Conservation (phyloP, 2,888 invertebrate genomes). For the Sisyra terminalis region DNA sequence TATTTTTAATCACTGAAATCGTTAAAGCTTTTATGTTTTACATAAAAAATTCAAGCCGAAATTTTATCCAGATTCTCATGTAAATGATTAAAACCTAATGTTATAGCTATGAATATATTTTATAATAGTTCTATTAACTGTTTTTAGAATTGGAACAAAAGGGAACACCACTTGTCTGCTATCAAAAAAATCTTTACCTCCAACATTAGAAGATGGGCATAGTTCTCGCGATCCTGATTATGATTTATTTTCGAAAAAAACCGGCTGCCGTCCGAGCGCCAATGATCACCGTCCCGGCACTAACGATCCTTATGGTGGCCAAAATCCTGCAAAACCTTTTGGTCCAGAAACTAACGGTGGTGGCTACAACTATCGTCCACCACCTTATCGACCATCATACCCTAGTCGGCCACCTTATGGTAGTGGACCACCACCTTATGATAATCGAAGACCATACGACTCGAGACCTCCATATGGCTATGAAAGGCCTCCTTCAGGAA, state of each 20-base stretch:
- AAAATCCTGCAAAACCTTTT: not conserved
- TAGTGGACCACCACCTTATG: not conserved
- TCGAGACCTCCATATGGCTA: not conserved
- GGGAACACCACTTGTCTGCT: slow-evolving; percentile 45
- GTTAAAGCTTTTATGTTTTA: too few species aligned
- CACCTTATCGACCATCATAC: not conserved
- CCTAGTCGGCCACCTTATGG: slow-evolving; percentile 1
- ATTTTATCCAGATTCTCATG: too few species aligned
- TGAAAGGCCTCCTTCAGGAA: not conserved
- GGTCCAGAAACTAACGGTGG: not conserved
- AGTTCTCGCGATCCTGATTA: slow-evolving; percentile 40
- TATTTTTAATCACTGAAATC: too few species aligned
- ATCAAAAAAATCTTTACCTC: slow-evolving; percentile 17
- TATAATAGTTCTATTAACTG: not conserved
- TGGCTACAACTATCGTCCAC: not conserved
- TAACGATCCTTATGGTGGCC: not conserved
- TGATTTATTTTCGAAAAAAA: slow-evolving; percentile 39
- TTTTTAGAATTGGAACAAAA: slow-evolving; percentile 36
- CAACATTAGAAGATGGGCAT: slow-evolving; percentile 23
- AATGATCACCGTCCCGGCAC: not conserved
- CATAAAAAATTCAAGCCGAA: too few species aligned
- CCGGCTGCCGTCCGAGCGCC: slow-evolving; percentile 26
- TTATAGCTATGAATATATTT: not conserved
- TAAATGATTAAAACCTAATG: not conserved
- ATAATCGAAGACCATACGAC: not conserved